Percentiles rank a stretch among this genome's conserved stretches.
These are phyloP conservation scores for Periophthalmus magnuspinnatus DNA, from an alignment of 2,797 vertebrate genomes.

Conservation along the genomic window DNA sequence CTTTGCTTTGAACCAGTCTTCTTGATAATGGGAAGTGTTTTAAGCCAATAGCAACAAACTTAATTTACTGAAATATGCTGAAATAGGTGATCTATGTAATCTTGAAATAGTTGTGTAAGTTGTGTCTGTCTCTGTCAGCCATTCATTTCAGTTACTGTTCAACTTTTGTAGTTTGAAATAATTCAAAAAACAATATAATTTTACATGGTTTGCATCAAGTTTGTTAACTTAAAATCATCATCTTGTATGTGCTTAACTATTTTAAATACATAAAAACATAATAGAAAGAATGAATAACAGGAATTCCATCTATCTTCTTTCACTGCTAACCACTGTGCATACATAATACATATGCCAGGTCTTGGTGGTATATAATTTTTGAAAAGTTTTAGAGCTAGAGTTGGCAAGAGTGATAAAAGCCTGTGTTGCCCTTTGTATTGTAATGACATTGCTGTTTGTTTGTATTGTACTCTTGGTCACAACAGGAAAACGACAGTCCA, in stretches of 20 bases:
- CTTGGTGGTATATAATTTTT: neutral
- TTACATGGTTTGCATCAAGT: no score
- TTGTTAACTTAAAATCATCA: no score
- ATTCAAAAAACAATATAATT: no score
- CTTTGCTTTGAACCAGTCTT: no score
- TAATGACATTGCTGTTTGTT: constrained; percentile 31
- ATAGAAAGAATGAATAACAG: neutral
- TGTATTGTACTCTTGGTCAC: constrained; percentile 19
- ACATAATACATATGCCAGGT: neutral
- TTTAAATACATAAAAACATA: neutral
- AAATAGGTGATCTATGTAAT: no score
- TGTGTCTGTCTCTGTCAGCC: no score
- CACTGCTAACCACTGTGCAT: neutral
- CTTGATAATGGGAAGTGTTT: no score
- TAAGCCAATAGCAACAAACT: no score
- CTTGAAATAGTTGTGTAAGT: no score
- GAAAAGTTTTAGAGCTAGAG: neutral
- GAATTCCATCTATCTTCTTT: neutral
- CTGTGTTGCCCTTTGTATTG: neutral
- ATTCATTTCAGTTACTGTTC: no score
- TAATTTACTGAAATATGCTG: no score
- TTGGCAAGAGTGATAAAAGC: neutral
- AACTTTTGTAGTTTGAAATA: no score
- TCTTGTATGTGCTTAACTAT: neutral
- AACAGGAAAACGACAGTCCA: constrained; percentile 25